Conservation (phyloP, 2,888 invertebrate genomes). For the Ceriagrion tenellum region DNA sequence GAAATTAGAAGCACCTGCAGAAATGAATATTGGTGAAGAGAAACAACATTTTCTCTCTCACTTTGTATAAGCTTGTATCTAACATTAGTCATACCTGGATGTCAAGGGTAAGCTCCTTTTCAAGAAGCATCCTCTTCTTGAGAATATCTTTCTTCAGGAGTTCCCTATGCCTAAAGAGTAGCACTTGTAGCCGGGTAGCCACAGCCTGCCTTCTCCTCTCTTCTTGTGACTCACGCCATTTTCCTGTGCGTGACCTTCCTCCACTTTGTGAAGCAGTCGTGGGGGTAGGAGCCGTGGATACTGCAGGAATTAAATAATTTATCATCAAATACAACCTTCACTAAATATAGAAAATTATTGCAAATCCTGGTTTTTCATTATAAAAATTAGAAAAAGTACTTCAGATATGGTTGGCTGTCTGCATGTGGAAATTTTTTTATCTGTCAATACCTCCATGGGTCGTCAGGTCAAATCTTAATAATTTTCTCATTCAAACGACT, state of each 20-base stretch:
- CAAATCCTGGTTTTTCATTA: no score
- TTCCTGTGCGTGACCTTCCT: conserved; percentile 74
- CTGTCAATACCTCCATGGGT: no score
- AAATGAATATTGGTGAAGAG: not conserved
- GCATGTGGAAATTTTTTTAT: no score
- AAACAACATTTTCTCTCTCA: not conserved
- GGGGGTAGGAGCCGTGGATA: conserved; percentile 74
- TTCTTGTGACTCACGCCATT: conserved; percentile 78
- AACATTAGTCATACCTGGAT: conserved; percentile 86
- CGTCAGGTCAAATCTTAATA: no score
- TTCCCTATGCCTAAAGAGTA: conserved; percentile 93
- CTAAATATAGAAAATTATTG: no score
- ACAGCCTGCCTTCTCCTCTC: conserved; percentile 80
- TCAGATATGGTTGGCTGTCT: no score
- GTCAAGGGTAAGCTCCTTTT: conserved; percentile 93
- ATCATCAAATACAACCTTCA: not conserved
- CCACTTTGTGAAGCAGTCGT: conserved; percentile 18
- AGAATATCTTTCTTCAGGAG: conserved; percentile 95
- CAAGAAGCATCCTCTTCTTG: conserved; percentile 92
- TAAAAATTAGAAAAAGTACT: no score
- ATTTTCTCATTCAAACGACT: no score
- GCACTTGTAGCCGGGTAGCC: conserved; percentile 84
- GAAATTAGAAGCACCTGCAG: not conserved
- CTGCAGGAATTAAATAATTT: conserved; percentile 68
- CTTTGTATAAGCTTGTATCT: not conserved